Conservation (phyloP, 1,140 invertebrate genomes). For the Andrena cerasifolii region DNA sequence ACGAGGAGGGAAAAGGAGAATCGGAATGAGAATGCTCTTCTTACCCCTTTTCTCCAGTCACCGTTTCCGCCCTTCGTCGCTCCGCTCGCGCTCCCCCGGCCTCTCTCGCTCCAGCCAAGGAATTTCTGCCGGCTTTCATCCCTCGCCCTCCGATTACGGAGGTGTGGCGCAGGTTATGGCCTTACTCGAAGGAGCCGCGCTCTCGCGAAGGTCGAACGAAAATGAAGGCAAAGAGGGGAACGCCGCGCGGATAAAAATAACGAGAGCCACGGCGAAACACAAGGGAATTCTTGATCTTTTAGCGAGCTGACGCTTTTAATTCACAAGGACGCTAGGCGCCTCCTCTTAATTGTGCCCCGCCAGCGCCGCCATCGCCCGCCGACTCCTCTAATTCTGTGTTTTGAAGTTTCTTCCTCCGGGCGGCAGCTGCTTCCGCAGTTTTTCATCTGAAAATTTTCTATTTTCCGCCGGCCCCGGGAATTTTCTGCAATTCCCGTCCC, state of each 20-base stretch:
- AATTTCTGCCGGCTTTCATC: constrained; percentile 4
- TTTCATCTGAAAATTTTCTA: constrained; percentile 32
- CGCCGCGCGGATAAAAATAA: constrained; percentile 32
- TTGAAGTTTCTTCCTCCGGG: constrained; percentile 21
- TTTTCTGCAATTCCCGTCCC: constrained; percentile 2
- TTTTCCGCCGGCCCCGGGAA: not conserved
- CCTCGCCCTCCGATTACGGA: constrained; percentile 7
- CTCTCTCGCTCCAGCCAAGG: not conserved
- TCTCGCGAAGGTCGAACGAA: not conserved
- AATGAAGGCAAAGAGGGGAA: not conserved
- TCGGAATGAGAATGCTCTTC: constrained; percentile 69
- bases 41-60: constrained; percentile 13
- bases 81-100: not conserved
- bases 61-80: not conserved
- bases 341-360: constrained; percentile 70
- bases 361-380: constrained; percentile 13
- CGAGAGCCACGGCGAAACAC: constrained; percentile 59
- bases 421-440: constrained; percentile 25
- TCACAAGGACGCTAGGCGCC: constrained; percentile 67
- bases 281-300: constrained; percentile 76
- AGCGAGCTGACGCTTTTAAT: constrained; percentile 77
- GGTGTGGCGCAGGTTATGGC: not conserved
- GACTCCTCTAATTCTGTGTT: constrained; percentile 59
- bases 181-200: not conserved
- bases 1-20: constrained; percentile 69